Evolutionary conservation across 23 tunicate genomes (phyloP).

Genomic region (Clavelina lepadiformis): DNA sequence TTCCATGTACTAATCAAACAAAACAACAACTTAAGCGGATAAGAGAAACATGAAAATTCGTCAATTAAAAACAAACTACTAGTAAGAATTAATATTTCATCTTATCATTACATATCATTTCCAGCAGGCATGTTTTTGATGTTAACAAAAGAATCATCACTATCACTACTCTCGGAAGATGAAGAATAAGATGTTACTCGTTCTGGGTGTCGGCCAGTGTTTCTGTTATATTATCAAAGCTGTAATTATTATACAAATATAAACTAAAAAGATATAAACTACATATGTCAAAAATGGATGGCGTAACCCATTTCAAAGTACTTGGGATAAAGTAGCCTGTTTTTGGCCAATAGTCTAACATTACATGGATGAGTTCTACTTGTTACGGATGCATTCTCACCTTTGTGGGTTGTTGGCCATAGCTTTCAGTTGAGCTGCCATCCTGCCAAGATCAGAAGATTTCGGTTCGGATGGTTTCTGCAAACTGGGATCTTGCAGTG

Average conservation of each 20-base stretch:
- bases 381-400: background rate
- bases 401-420: conserved; percentile 7
- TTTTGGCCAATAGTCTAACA: background rate
- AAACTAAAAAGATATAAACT: background rate
- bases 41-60: too few relatives aligned
- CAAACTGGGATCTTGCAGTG: too few relatives aligned
- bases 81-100: too few relatives aligned
- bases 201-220: background rate
- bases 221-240: too few relatives aligned
- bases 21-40: too few relatives aligned
- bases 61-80: too few relatives aligned
- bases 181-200: conserved; percentile 85
- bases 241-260: too few relatives aligned
- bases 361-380: background rate
- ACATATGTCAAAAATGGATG: background rate
- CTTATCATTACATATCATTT: too few relatives aligned
- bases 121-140: background rate
- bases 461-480: too few relatives aligned
- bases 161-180: conserved; percentile 56
- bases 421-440: conserved; percentile 10
- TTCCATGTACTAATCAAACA: too few relatives aligned
- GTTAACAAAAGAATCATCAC: conserved; percentile 76
- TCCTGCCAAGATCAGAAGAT: background rate
- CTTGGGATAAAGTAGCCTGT: conserved; percentile 3
- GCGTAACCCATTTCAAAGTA: background rate